phyloP scores from a whole-genome alignment of 2,797 vertebrate genomes.

The Ptychadena robeensis region DNA sequence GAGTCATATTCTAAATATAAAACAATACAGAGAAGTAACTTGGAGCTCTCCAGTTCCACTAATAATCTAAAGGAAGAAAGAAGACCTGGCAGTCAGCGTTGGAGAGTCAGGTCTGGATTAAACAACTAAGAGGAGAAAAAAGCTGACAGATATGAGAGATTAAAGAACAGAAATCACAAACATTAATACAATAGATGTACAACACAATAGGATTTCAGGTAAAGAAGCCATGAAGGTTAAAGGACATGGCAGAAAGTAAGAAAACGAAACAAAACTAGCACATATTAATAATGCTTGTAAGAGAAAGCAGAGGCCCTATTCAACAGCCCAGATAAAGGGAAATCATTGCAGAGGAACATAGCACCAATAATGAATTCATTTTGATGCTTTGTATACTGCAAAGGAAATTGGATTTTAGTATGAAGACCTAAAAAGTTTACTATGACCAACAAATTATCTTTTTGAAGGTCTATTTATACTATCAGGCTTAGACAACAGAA shows the following conservation, averaged over 20 bases:
- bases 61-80: slow-evolving; percentile 57
- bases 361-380: not conserved
- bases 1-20: not conserved
- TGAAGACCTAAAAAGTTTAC: not conserved
- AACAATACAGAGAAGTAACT: not conserved
- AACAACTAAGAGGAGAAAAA: not conserved
- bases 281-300: slow-evolving; percentile 68
- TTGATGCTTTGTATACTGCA: not conserved
- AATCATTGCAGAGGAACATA: not conserved
- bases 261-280: slow-evolving; percentile 76
- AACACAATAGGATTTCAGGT: slow-evolving; percentile 65
- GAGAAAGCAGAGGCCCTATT: slow-evolving; percentile 72
- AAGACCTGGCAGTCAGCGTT: slow-evolving; percentile 59
- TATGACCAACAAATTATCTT: not conserved
- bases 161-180: slow-evolving; percentile 24
- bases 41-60: not conserved
- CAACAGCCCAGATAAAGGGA: slow-evolving; percentile 29
- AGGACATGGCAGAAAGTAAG: slow-evolving; percentile 30
- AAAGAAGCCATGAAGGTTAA: slow-evolving; percentile 53
- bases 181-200: slow-evolving; percentile 25
- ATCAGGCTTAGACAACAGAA: not conserved
- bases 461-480: not conserved
- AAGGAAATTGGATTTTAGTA: not conserved
- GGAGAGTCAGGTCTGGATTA: slow-evolving; percentile 43
- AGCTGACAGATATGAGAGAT: slow-evolving; percentile 8